Evolutionary conservation across 1,140 invertebrate genomes (phyloP).

Genomic region (Danaus melanippus): DNA sequence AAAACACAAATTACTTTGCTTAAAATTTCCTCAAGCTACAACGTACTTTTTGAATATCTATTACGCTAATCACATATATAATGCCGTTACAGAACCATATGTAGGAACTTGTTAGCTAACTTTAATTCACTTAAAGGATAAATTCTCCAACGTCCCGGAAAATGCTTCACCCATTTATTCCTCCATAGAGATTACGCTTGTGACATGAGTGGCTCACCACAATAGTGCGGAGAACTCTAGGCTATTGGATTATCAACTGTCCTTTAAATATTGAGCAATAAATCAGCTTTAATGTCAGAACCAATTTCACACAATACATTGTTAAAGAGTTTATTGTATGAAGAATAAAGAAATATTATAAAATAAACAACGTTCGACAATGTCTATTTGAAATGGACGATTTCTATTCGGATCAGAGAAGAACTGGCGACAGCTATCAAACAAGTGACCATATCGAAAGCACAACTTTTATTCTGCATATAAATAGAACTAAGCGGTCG

Average conservation of each 20-base stretch:
- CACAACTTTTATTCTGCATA: slow-evolving; percentile 27
- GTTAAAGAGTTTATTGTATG: too few relatives aligned
- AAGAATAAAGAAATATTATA: too few relatives aligned
- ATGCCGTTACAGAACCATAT: too few relatives aligned
- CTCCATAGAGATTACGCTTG: slow-evolving; percentile 22
- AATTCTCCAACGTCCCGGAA: slow-evolving; percentile 18
- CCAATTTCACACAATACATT: too few relatives aligned
- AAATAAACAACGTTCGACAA: too few relatives aligned
- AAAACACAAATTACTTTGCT: too few relatives aligned
- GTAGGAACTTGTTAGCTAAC: slow-evolving; percentile 4
- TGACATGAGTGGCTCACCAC: slow-evolving; percentile 23
- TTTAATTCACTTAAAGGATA: slow-evolving; percentile 22
- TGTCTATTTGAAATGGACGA: too few relatives aligned
- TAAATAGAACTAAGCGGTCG: slow-evolving; percentile 24
- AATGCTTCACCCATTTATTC: slow-evolving; percentile 21
- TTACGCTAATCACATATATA: too few relatives aligned
- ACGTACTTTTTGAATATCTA: too few relatives aligned
- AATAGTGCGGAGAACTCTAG: slow-evolving; percentile 19
- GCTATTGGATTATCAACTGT: slow-evolving; percentile 17
- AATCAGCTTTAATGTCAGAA: too few relatives aligned
- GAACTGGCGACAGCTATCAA: not conserved
- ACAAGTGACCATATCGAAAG: slow-evolving; percentile 15
- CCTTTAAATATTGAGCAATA: slow-evolving; percentile 11
- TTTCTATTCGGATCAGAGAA: too few relatives aligned
- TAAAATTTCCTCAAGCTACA: too few relatives aligned